Conservation (phyloP, 2,888 invertebrate genomes). For the Dione juno region DNA sequence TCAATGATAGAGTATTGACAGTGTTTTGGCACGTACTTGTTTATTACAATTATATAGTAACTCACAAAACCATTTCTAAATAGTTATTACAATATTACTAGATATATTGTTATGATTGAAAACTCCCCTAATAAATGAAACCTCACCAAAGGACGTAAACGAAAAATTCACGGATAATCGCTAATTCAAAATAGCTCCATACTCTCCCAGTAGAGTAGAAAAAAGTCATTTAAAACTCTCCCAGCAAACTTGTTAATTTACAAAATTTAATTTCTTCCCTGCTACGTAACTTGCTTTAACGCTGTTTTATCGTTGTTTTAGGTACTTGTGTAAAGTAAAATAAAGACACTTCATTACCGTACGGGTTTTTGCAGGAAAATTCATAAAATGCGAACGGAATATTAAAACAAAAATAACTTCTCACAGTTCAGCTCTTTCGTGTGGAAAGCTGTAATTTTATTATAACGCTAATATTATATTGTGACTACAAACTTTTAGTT, state of each 20-base stretch:
- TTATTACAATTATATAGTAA: too few species aligned
- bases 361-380: conserved; percentile 11
- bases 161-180: conserved; percentile 6
- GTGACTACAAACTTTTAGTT: not conserved
- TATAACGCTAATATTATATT: not conserved
- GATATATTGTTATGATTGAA: not conserved
- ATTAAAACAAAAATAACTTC: conserved; percentile 12
- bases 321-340: conserved; percentile 14
- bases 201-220: not conserved
- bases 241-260: conserved; percentile 20
- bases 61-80: too few species aligned
- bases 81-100: too few species aligned
- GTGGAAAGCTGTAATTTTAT: not conserved
- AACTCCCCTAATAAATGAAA: not conserved
- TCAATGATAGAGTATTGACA: too few species aligned
- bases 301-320: conserved; percentile 25
- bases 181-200: not conserved
- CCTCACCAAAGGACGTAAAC: not conserved
- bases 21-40: too few species aligned
- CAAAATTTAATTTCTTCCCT: conserved; percentile 13
- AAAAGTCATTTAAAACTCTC: conserved; percentile 19
- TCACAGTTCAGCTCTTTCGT: not conserved
- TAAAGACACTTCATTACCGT: conserved; percentile 16
- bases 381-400: not conserved
- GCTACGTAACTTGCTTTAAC: conserved; percentile 16